Evolutionary conservation across 2,888 invertebrate genomes (phyloP).

Genomic region (Drosophila borborema): DNA sequence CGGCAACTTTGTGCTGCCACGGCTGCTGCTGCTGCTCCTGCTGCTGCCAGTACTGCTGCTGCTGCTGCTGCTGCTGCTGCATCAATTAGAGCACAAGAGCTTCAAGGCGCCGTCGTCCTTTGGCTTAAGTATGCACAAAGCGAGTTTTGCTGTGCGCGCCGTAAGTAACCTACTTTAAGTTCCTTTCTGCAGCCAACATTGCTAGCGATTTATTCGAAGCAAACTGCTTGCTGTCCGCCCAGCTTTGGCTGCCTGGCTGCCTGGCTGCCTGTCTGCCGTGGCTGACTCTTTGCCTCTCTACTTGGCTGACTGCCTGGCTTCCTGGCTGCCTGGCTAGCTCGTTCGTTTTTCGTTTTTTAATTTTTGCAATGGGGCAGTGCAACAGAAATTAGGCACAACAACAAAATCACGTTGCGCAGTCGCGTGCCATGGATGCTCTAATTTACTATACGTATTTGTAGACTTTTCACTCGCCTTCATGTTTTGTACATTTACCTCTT

Average conservation of each 20-base stretch:
- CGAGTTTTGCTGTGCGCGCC: conserved; percentile 36
- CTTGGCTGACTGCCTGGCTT: neutral
- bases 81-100: conserved; percentile 64
- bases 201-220: conserved; percentile 62
- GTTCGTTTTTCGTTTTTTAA: conserved; percentile 24
- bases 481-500: conserved; percentile 14
- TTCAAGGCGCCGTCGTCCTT: conserved; percentile 25
- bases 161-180: conserved; percentile 74
- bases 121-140: conserved; percentile 67
- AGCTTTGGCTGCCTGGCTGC: neutral
- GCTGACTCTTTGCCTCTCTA: neutral
- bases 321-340: neutral
- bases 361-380: conserved; percentile 20
- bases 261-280: neutral
- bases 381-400: conserved; percentile 45
- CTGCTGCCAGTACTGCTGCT: neutral
- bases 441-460: conserved; percentile 36
- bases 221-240: conserved; percentile 37
- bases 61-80: conserved; percentile 29
- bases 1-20: conserved; percentile 58
- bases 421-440: conserved; percentile 63
- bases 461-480: conserved; percentile 21
- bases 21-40: conserved; percentile 26
- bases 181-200: conserved; percentile 59
- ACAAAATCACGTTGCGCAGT: conserved; percentile 38